phyloP scores from a whole-genome alignment of 2,888 invertebrate genomes.

The Unio delphinus region DNA sequence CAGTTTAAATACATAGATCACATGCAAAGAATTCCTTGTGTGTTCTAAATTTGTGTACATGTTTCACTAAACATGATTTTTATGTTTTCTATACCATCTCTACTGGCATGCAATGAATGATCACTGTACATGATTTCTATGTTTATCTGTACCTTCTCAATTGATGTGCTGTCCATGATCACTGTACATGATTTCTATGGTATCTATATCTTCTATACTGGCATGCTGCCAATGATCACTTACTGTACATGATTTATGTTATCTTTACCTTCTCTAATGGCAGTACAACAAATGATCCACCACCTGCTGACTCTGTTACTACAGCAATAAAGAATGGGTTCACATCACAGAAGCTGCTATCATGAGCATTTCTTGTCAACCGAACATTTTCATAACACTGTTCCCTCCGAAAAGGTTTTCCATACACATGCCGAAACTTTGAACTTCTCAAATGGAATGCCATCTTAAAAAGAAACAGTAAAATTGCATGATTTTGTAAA shows the following conservation, averaged over 20 bases:
- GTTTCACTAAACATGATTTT: too few species aligned
- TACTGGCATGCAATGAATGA: constrained; percentile 93
- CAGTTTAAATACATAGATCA: too few species aligned
- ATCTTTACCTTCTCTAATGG: constrained; percentile 87
- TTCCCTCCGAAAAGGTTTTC: constrained; percentile 92
- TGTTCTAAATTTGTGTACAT: too few species aligned
- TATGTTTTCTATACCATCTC: constrained; percentile 81
- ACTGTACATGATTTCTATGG: too few species aligned
- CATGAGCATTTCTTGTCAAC: constrained; percentile 96
- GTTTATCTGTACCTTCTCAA: background rate
- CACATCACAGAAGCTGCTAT: constrained; percentile 97
- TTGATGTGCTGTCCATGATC: too few species aligned
- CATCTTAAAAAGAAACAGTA: constrained; percentile 47
- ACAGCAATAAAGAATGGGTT: constrained; percentile 98
- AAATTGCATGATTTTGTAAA: too few species aligned
- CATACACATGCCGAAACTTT: constrained; percentile 97
- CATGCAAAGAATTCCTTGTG: too few species aligned
- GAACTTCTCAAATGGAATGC: constrained; percentile 83
- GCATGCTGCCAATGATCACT: background rate
- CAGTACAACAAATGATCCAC: constrained; percentile 92
- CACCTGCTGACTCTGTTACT: constrained; percentile 92
- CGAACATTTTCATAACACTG: constrained; percentile 98
- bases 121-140: constrained; percentile 75
- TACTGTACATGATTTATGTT: background rate
- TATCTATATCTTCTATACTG: background rate